Base-by-base conservation (phyloP, 2,113 vertebrate genomes). In the Atherinomorus stipes region DNA sequence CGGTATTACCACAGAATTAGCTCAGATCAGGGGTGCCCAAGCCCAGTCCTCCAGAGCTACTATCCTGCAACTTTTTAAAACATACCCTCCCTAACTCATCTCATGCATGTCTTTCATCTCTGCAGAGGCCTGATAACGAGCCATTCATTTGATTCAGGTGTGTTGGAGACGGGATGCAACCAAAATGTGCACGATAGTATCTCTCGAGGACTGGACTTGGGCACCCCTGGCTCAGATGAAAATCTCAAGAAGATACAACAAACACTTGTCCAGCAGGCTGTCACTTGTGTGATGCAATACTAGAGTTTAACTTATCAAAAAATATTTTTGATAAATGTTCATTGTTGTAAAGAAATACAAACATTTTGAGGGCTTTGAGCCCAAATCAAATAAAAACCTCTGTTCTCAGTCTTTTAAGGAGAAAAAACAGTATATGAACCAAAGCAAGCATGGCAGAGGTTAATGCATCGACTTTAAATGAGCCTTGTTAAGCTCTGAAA, bases 401-500 rank as follows among this genome's bases (percentile, higher is more conserved):
- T 47, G 44, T n/a, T 7, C 19, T n/a, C 18, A 6, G 18, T n/a
- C 7, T 16, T 45, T 45, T 60, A 23, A 64, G 44, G 34, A 65
- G 25, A 53, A 10, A 11, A n/a, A 66, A 71, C 40, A 34, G 16
- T 56, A 28, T 25, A 10, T 50, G 11, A 66, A 45, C 34, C 7
- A 40, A 28, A 40, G 19, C 57, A 34, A 53, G 64, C 25, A 22
- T n/a, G 34, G n/a, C 25, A 50, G 9, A 40, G 18, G 44, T 58
- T 62, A 53, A 34, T 57, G 1, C 26, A 1, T 77, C 11, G 51
- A 23, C 45, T 40, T 19, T 74, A 34, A 34, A 38, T 69, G 51
- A 62, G 66, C 25, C 52, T 59, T 62, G 15, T 73, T 26, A 57
- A 64, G 37, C 63, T 63, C 16, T 64, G 18, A 54, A 64, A 23